Percentiles rank a stretch among this genome's conserved stretches.
Evolutionary conservation across 2,797 vertebrate species (phyloP).

Genomic region (Zalophus californianus): DNA sequence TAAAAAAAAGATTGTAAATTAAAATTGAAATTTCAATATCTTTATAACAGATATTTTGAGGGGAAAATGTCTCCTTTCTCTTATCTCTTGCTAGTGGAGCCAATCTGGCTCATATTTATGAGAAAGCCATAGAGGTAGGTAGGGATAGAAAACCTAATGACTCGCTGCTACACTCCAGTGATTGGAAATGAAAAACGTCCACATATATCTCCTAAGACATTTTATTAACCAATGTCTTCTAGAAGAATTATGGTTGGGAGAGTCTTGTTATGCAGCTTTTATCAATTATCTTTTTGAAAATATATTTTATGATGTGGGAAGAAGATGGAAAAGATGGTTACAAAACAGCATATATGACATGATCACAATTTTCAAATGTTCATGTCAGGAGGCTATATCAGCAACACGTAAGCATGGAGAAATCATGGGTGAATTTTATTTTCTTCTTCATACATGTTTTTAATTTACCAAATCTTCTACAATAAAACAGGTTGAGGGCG

Average conservation of each 20-base stretch:
- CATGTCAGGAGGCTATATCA: background rate
- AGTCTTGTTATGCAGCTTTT: conserved; percentile 24
- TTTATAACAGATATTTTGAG: conserved; percentile 44
- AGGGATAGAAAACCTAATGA: background rate
- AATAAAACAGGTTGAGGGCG: background rate
- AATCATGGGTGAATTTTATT: conserved; percentile 28
- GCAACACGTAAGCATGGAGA: background rate
- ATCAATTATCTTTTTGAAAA: conserved; percentile 52
- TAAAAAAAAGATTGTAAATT: background rate
- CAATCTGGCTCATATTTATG: background rate
- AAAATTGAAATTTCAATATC: background rate
- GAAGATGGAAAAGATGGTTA: conserved; percentile 1
- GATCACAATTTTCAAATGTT: conserved; percentile 1
- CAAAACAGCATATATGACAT: background rate
- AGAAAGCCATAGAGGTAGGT: background rate
- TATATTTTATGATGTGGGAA: conserved; percentile 19
- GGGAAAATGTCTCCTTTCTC: background rate
- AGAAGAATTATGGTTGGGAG: conserved; percentile 3
- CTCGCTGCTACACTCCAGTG: background rate
- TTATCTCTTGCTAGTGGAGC: background rate
- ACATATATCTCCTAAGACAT: conserved; percentile 29
- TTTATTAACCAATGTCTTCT: conserved; percentile 50
- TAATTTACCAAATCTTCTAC: conserved; percentile 31
- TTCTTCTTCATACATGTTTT: conserved; percentile 44
- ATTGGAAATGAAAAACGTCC: conserved; percentile 47